Evolutionary conservation across 2,888 invertebrate genomes (phyloP).

Genomic region (Cabera pusaria): DNA sequence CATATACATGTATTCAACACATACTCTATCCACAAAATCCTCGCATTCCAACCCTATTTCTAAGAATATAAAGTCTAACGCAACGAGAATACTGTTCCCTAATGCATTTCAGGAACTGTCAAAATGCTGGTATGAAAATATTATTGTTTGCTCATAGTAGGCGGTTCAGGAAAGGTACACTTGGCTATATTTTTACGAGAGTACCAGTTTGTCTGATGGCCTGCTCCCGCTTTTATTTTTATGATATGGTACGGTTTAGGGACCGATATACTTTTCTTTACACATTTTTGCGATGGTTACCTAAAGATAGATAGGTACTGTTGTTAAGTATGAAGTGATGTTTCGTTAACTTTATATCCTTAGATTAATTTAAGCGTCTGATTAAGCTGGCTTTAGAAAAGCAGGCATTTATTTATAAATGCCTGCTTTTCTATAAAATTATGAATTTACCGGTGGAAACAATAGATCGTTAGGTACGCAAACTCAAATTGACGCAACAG

Average conservation of each 20-base stretch:
- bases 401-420: too few species aligned
- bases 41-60: conserved; percentile 13
- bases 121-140: conserved; percentile 27
- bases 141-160: conserved; percentile 27
- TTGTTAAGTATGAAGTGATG: too few species aligned
- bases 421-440: too few species aligned
- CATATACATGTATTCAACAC: conserved; percentile 19
- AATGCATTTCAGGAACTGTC: conserved; percentile 20
- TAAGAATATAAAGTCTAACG: conserved; percentile 15
- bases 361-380: too few species aligned
- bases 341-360: too few species aligned
- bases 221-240: conserved; percentile 21
- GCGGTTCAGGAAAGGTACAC: conserved; percentile 20
- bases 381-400: too few species aligned
- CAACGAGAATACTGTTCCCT: conserved; percentile 2
- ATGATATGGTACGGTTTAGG: conserved; percentile 17
- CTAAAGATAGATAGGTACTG: too few species aligned
- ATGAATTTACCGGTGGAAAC: conserved; percentile 13
- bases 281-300: conserved; percentile 1
- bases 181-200: conserved; percentile 23
- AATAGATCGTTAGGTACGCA: conserved; percentile 13
- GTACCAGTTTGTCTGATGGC: conserved; percentile 24
- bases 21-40: conserved; percentile 1
- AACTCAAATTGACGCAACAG: conserved; percentile 10
- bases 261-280: conserved; percentile 6